Evolutionary conservation across 2,888 invertebrate genomes (phyloP), one percentile per base, ranked within the genome.

Genomic region (Onchidella celtica): DNA sequence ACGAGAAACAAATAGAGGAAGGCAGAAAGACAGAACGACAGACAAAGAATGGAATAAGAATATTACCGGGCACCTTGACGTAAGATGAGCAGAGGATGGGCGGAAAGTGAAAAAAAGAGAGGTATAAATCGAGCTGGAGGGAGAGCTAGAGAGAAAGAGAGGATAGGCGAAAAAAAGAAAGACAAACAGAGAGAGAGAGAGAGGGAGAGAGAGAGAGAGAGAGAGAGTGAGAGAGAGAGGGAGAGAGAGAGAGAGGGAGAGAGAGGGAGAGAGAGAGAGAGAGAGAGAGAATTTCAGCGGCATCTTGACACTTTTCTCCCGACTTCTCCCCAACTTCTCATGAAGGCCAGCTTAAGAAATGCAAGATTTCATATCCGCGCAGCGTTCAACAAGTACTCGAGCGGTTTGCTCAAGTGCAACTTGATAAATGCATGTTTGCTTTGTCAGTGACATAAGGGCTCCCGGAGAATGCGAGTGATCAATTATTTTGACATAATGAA

Each of bases 351-450:
- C 9, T n/a, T 61, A 6, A n/a, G 21, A 4, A 9, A 9, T 17
- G 11, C 9, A 21, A n/a, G n/a, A 6, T 61, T 61, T 24, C 27
- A 21, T 61, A 47, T 47, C 47, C 47, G 47, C 9, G 17, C 47
- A 17, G 47, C 47, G 47, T 24, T n/a, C n/a, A 24, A 61, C 61
- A 24, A 61, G 61, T 61, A 61, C 61, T 24, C n/a, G 21, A 21
- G 61, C 11, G 4, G 61, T 61, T 21, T 61, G n/a, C n/a, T 24
- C 27, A 24, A 61, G 61, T 4, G 61, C 61, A n/a, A 61, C 61
- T 61, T 61, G 61, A 61, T 61, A 61, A 61, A 61, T 61, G 61
- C 61, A 61, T 61, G 61, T 61, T 61, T 61, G 27, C 61, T 24
- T 24, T 61, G 61, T 6, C n/a, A 6, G 61, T 21, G 4, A 24